phyloP scores from a whole-genome alignment of 2,113 vertebrate genomes.

The Buteo buteo region DNA sequence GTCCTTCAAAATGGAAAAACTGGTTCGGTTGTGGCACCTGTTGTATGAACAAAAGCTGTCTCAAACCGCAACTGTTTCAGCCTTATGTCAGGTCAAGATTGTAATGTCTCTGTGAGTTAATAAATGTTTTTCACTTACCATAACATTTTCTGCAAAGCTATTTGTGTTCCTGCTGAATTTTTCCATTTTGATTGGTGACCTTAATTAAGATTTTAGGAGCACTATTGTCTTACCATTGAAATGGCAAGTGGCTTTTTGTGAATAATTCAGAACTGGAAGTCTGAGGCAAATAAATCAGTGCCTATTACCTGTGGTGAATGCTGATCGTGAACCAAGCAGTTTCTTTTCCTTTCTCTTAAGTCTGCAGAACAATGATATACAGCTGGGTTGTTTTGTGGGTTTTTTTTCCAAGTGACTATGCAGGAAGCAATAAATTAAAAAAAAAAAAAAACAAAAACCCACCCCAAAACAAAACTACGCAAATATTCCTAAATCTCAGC shows the following conservation, averaged over 20 bases:
- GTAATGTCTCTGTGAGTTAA: neutral
- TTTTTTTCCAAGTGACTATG: neutral
- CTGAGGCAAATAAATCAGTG: neutral
- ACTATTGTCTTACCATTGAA: neutral
- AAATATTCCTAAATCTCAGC: neutral
- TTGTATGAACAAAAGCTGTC: neutral
- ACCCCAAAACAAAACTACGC: neutral
- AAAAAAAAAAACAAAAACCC: too few relatives aligned
- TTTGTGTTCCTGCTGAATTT: neutral
- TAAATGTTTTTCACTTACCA: neutral
- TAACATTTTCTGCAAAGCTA: neutral
- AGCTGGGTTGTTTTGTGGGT: neutral
- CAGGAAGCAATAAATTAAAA: conserved; percentile 44
- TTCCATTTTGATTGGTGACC: neutral
- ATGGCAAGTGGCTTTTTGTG: neutral
- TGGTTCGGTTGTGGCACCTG: neutral
- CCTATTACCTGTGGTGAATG: neutral
- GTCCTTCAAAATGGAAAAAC: neutral
- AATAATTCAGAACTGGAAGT: neutral
- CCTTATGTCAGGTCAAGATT: neutral
- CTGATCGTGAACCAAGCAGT: neutral
- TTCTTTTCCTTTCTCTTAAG: neutral
- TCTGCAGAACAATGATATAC: neutral
- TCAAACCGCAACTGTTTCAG: neutral
- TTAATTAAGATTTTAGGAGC: neutral